A percentile compares a stretch with the other conserved stretches of the same genome.
phyloP scores from a whole-genome alignment of 2,797 vertebrate genomes.

The Myotis pilosus region DNA sequence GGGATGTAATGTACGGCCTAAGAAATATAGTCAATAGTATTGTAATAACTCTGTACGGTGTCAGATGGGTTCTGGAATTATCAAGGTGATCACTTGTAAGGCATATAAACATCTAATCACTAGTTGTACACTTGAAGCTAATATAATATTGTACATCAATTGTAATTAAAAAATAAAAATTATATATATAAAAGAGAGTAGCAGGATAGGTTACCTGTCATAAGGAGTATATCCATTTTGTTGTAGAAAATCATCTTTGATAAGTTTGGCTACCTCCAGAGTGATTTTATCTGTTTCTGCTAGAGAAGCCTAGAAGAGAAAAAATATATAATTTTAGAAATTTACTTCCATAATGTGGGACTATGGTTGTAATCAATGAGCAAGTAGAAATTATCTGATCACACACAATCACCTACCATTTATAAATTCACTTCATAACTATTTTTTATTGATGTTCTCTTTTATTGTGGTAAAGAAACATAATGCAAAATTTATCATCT shows the following conservation, averaged over 20 bases:
- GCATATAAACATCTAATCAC: background rate
- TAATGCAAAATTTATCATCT: background rate
- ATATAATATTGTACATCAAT: background rate
- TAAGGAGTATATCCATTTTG: conserved; percentile 98
- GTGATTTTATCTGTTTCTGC: conserved; percentile 99
- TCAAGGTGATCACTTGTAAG: background rate
- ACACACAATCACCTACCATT: background rate
- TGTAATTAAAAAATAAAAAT: background rate
- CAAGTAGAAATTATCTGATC: conserved; percentile 18
- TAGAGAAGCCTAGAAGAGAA: conserved; percentile 91
- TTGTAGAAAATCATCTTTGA: conserved; percentile 99
- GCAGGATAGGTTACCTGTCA: conserved; percentile 88
- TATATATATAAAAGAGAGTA: background rate
- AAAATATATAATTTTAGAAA: conserved; percentile 26
- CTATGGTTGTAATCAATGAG: background rate
- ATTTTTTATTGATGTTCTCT: background rate
- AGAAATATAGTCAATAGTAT: background rate
- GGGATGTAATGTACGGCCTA: background rate
- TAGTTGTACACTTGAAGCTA: background rate
- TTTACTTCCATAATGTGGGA: background rate
- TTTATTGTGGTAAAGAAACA: background rate
- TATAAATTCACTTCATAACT: conserved; percentile 38
- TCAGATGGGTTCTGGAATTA: background rate
- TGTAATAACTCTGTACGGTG: background rate
- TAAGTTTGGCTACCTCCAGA: conserved; percentile 96